Evolutionary conservation across 2,888 invertebrate species (phyloP).

Genomic region (Drosophila fulvimacula): DNA sequence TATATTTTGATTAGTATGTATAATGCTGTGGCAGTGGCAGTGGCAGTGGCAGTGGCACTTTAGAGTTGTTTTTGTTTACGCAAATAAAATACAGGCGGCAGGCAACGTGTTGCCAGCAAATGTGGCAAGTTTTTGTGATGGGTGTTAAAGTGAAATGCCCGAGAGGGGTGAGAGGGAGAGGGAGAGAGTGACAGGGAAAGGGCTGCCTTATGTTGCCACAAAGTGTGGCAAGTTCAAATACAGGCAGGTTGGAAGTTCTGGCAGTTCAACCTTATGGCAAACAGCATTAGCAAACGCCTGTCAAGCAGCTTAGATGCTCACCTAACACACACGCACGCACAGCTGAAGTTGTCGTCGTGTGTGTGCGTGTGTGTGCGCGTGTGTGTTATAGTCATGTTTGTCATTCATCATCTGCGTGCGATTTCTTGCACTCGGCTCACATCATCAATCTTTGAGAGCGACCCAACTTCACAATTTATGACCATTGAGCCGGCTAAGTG

Average conservation of each 20-base stretch:
- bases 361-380: not conserved
- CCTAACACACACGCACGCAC: constrained; percentile 28
- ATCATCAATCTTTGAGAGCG: constrained; percentile 66
- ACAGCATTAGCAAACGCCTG: constrained; percentile 61
- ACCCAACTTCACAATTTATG: constrained; percentile 58
- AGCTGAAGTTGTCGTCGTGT: constrained; percentile 5
- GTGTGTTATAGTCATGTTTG: constrained; percentile 32
- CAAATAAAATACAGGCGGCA: constrained; percentile 44
- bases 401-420: constrained; percentile 71
- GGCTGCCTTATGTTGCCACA: constrained; percentile 20
- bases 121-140: constrained; percentile 38
- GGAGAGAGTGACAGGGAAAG: not conserved
- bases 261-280: constrained; percentile 48
- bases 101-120: constrained; percentile 28
- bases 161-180: not conserved
- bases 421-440: constrained; percentile 59
- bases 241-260: constrained; percentile 6
- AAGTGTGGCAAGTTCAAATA: constrained; percentile 22
- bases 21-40: constrained; percentile 22
- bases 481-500: constrained; percentile 16
- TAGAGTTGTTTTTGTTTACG: constrained; percentile 36
- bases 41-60: constrained; percentile 23
- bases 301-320: constrained; percentile 42
- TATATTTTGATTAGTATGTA: constrained; percentile 43
- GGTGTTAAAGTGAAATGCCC: constrained; percentile 23